Conservation (phyloP, 2,888 invertebrate genomes). For the Mesorhabditis spiculigera region DNA sequence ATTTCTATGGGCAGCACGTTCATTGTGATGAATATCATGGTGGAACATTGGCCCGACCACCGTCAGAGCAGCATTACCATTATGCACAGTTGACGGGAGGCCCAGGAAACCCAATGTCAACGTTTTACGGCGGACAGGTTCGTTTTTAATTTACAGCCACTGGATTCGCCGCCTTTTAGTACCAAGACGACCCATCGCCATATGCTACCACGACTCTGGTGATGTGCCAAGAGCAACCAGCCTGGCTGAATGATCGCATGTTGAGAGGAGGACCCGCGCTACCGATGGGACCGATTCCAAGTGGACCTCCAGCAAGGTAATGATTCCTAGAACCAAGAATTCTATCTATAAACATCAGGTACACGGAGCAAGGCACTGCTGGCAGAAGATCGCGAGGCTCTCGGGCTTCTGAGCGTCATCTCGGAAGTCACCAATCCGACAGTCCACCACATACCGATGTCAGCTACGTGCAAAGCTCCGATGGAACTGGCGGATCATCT, state of each 20-base stretch:
- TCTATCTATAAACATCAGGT: conserved; percentile 13
- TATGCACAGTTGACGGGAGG: conserved; percentile 47
- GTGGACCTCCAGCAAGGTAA: conserved; percentile 36
- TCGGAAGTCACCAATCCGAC: conserved; percentile 36
- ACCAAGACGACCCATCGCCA: conserved; percentile 54
- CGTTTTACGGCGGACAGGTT: conserved; percentile 42
- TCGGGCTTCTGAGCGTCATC: conserved; percentile 27
- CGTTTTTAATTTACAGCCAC: background rate
- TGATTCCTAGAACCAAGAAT: background rate
- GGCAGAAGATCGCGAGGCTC: conserved; percentile 33
- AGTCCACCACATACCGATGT: conserved; percentile 53
- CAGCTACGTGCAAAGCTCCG: conserved; percentile 50
- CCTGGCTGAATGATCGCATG: conserved; percentile 43
- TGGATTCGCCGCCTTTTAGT: conserved; percentile 18
- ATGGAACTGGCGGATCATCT: conserved; percentile 43
- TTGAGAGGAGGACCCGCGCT: conserved; percentile 38
- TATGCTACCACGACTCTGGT: conserved; percentile 57
- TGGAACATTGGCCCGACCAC: conserved; percentile 33
- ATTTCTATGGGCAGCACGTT: conserved; percentile 26
- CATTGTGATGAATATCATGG: conserved; percentile 25
- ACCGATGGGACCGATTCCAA: conserved; percentile 42
- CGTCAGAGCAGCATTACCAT: conserved; percentile 42
- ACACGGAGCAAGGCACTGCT: conserved; percentile 26
- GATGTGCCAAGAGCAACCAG: conserved; percentile 45
- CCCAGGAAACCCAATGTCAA: conserved; percentile 36